Percentiles rank a stretch among this genome's conserved stretches.
Evolutionary conservation across 2,113 vertebrate genomes (phyloP).

Genomic region (Xenotilapia longispinis): DNA sequence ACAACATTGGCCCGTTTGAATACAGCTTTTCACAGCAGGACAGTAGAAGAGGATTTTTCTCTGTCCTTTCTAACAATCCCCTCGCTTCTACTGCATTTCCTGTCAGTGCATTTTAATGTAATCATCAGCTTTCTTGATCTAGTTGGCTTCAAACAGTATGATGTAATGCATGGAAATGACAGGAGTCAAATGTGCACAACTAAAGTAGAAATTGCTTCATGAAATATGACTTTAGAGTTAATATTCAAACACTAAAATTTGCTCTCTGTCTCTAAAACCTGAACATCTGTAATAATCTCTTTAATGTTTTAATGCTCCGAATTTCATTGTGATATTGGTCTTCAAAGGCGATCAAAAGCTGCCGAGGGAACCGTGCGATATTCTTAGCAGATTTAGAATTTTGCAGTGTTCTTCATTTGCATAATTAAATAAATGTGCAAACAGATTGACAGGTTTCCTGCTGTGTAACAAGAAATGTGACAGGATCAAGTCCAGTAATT

Average conservation of each 20-base stretch:
- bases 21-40: not conserved
- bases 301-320: not conserved
- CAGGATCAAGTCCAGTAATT: not conserved
- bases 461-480: not conserved
- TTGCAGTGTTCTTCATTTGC: not conserved
- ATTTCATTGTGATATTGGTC: not conserved
- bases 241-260: not conserved
- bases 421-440: not conserved
- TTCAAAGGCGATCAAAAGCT: not conserved
- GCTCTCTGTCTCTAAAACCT: not conserved
- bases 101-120: not conserved
- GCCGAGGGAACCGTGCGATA: not conserved
- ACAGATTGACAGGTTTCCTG: not conserved
- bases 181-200: not conserved
- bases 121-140: not conserved
- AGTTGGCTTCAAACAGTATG: not conserved
- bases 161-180: constrained; percentile 17
- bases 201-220: not conserved
- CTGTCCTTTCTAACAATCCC: not conserved
- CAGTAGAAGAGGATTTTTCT: not conserved
- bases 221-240: not conserved
- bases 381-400: not conserved
- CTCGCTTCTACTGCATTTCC: not conserved
- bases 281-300: not conserved
- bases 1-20: not conserved